Evolutionary conservation across 2,797 vertebrate species (phyloP).

Genomic region (Ambastaia sidthimunki): DNA sequence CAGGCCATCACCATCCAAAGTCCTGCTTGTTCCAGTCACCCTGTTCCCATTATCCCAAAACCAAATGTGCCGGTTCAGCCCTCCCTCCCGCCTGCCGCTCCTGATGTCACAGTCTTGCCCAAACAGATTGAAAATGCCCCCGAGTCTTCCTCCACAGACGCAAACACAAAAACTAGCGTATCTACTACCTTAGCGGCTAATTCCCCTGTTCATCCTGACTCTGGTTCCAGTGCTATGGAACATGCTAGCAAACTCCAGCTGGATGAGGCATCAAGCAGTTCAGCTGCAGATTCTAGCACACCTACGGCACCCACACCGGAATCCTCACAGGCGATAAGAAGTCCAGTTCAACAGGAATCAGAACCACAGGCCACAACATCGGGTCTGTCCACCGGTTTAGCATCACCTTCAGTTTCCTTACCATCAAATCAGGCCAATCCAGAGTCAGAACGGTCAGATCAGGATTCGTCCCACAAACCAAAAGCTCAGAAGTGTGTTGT

Average conservation of each 20-base stretch:
- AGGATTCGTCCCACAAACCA: conserved; percentile 5
- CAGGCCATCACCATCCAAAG: neutral
- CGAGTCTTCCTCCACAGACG: neutral
- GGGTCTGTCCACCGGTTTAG: conserved; percentile 17
- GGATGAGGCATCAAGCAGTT: neutral
- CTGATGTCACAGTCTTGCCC: conserved; percentile 12
- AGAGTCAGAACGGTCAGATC: conserved; percentile 1
- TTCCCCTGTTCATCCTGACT: neutral
- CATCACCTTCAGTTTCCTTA: neutral
- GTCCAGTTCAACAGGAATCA: neutral
- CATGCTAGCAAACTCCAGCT: neutral
- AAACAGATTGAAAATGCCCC: neutral
- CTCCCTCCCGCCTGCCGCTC: neutral
- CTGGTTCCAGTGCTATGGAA: conserved; percentile 3
- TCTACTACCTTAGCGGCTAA: neutral
- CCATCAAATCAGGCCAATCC: neutral
- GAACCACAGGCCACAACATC: neutral
- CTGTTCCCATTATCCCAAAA: conserved; percentile 42
- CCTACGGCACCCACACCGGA: neutral
- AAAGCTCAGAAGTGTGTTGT: conserved; percentile 53
- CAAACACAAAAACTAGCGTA: neutral
- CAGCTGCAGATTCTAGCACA: neutral
- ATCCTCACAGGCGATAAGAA: conserved; percentile 1
- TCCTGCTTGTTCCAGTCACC: neutral
- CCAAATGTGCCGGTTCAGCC: neutral